These are phyloP conservation scores for Dinomys branickii DNA, from an alignment of 2,113 vertebrate genomes.

Conservation along the genomic window DNA sequence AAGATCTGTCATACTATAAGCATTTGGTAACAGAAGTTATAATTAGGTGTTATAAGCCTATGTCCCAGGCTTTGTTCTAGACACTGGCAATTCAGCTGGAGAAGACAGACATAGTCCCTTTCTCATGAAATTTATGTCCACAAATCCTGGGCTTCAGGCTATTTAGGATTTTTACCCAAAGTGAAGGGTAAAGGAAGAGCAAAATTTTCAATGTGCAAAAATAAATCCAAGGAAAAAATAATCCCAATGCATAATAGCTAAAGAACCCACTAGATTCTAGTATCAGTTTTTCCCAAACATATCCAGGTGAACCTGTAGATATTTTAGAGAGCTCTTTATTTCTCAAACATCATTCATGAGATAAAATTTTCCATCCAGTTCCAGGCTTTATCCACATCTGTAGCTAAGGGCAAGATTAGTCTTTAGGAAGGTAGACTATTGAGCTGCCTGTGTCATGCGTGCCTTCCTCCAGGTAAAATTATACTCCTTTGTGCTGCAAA, in stretches of 20 bases:
- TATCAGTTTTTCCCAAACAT: background rate
- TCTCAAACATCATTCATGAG: background rate
- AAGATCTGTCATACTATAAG: background rate
- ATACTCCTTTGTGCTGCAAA: background rate
- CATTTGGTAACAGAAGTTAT: background rate
- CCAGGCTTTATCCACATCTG: background rate
- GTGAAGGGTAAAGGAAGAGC: background rate
- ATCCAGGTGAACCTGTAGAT: background rate
- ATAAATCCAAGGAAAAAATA: background rate
- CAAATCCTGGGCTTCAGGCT: background rate
- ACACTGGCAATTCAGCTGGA: background rate
- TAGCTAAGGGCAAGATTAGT: background rate
- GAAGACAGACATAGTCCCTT: background rate
- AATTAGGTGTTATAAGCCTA: background rate
- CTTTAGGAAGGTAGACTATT: background rate
- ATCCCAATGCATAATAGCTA: background rate
- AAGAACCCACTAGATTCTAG: background rate
- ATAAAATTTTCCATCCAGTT: background rate
- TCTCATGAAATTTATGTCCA: background rate
- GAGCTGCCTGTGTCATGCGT: background rate
- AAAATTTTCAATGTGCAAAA: background rate
- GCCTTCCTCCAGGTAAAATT: background rate
- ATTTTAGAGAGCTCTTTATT: background rate
- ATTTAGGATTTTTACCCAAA: background rate
- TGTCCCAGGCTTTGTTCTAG: background rate